These are phyloP conservation scores for Pachyramphus minor DNA, from an alignment of 2,113 vertebrate species.

Conservation along the genomic window DNA sequence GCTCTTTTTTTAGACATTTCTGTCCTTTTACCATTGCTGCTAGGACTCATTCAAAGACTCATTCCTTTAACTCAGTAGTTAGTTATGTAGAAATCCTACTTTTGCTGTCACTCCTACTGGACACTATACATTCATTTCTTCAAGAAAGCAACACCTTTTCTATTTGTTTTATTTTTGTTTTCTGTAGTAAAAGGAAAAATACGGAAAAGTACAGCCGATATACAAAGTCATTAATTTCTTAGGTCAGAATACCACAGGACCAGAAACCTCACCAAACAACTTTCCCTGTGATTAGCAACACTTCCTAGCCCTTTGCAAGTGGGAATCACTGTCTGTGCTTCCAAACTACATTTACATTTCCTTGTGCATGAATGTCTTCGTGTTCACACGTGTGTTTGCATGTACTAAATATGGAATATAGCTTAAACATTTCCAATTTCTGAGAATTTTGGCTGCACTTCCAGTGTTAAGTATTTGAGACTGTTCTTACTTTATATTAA, in stretches of 20 bases:
- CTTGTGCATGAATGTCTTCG: background rate
- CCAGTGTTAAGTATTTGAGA: conserved; percentile 20
- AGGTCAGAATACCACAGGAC: background rate
- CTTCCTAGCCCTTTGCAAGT: background rate
- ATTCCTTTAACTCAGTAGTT: background rate
- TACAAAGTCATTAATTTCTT: background rate
- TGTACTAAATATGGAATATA: background rate
- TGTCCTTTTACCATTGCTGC: background rate
- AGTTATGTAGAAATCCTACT: background rate
- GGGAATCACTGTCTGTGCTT: background rate
- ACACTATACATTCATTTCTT: background rate
- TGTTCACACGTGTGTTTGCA: background rate
- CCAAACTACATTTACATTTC: background rate
- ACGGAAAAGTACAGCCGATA: background rate
- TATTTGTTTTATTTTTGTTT: background rate
- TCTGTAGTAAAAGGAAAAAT: background rate
- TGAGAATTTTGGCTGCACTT: conserved; percentile 23
- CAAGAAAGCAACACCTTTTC: background rate
- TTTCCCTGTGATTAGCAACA: background rate
- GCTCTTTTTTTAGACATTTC: background rate
- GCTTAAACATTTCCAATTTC: background rate
- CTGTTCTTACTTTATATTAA: background rate
- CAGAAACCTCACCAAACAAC: background rate
- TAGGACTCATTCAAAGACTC: background rate
- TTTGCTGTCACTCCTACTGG: background rate